These are phyloP conservation scores for Nyctalus aviator DNA, from an alignment of 2,797 vertebrate genomes.

Conservation along the genomic window DNA sequence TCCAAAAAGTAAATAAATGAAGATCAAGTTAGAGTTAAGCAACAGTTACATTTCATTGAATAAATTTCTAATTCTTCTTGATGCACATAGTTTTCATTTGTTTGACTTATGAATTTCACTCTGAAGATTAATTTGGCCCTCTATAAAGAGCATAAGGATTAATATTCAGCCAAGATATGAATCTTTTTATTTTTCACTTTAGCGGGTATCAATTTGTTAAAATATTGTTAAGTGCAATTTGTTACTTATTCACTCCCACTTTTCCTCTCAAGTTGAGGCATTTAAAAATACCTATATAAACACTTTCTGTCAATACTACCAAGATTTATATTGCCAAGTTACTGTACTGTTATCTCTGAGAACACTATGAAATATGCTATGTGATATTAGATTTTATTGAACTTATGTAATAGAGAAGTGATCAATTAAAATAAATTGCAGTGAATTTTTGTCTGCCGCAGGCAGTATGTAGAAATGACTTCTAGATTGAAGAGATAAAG, in stretches of 20 bases:
- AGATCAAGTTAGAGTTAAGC: constrained; percentile 49
- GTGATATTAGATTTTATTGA: constrained; percentile 67
- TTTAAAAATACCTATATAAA: constrained; percentile 74
- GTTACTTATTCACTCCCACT: constrained; percentile 61
- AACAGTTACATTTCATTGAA: constrained; percentile 49
- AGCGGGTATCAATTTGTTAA: constrained; percentile 79
- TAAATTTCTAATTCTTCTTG: constrained; percentile 54
- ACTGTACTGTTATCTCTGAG: constrained; percentile 64
- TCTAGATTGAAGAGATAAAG: not conserved
- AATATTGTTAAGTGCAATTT: constrained; percentile 70
- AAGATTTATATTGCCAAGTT: constrained; percentile 73
- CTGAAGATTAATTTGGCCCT: constrained; percentile 73
- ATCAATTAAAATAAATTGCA: constrained; percentile 48
- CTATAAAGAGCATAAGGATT: constrained; percentile 71
- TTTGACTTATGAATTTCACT: constrained; percentile 71
- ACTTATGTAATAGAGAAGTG: constrained; percentile 59
- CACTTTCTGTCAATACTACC: constrained; percentile 70
- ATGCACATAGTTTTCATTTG: constrained; percentile 51
- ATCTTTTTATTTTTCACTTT: constrained; percentile 77
- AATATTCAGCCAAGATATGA: constrained; percentile 78
- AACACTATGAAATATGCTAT: constrained; percentile 63
- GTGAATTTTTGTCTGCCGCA: constrained; percentile 50
- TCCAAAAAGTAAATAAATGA: constrained; percentile 60
- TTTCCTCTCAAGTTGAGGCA: constrained; percentile 66
- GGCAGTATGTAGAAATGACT: not conserved